These are phyloP conservation scores for Platypus cylindrus DNA, from an alignment of 2,888 invertebrate species.

Conservation along the genomic window DNA sequence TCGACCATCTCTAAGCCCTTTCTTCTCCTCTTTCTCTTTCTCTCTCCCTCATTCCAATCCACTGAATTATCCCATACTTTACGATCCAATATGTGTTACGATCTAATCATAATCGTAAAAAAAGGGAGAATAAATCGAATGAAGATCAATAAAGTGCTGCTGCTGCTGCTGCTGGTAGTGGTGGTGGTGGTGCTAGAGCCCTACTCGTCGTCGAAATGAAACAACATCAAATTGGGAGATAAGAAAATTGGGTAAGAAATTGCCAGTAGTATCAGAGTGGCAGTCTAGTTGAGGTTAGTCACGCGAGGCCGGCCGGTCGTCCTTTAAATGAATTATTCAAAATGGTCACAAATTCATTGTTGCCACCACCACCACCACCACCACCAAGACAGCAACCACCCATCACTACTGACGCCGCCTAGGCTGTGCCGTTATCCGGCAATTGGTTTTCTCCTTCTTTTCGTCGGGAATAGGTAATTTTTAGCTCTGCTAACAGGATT, in stretches of 20 bases:
- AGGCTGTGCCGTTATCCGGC: no score
- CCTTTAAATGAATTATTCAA: conserved; percentile 23
- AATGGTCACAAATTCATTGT: conserved; percentile 22
- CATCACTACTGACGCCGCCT: no score
- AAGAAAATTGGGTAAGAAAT: conserved; percentile 23
- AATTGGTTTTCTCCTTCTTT: no score
- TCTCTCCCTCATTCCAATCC: no score
- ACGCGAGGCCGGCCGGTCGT: conserved; percentile 12
- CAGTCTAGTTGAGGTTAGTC: conserved; percentile 17
- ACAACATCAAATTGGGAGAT: conserved; percentile 28
- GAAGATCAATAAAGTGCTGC: conserved; percentile 26
- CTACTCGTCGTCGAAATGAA: conserved; percentile 27
- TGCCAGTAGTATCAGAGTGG: conserved; percentile 15
- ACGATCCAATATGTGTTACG: conserved; percentile 24
- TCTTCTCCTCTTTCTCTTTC: no score
- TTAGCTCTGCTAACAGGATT: no score
- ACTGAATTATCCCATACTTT: conserved; percentile 17
- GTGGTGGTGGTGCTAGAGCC: no score
- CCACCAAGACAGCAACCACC: no score
- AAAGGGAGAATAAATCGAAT: conserved; percentile 24
- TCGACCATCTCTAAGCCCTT: no score
- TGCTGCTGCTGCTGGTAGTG: no score
- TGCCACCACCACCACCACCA: no score
- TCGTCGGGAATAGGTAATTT: no score
- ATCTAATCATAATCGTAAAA: conserved; percentile 26